A percentile compares a stretch with the other conserved stretches of the same genome.
Conservation (phyloP, 2,888 invertebrate genomes). For the Drosophila neonasuta region DNA sequence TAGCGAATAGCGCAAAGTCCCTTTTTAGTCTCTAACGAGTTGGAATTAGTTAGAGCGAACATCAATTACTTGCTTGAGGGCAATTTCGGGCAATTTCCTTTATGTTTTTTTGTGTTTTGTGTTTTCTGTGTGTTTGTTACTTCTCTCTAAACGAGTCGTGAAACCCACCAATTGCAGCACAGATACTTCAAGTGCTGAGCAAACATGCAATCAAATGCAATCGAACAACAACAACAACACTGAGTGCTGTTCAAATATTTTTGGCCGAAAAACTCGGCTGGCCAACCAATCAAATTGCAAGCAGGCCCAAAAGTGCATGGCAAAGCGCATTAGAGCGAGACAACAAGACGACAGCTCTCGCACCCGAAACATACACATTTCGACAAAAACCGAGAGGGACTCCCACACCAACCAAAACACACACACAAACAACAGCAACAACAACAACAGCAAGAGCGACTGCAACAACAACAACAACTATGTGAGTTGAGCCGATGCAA, state of each 20-base stretch:
- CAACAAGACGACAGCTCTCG: constrained; percentile 58
- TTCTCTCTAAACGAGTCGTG: constrained; percentile 37
- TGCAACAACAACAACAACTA: neutral
- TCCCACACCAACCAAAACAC: constrained; percentile 60
- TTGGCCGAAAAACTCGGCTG: constrained; percentile 68
- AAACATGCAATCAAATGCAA: constrained; percentile 78
- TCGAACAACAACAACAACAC: constrained; percentile 55
- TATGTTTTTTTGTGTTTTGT: constrained; percentile 4
- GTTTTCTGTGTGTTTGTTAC: neutral
- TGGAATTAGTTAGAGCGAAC: constrained; percentile 14
- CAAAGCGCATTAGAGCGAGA: constrained; percentile 77
- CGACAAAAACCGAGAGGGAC: constrained; percentile 48
- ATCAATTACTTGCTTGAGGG: constrained; percentile 19
- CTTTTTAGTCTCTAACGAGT: constrained; percentile 16
- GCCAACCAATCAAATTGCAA: constrained; percentile 76
- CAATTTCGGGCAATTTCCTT: constrained; percentile 66
- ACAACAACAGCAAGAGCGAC: neutral
- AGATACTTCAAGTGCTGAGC: constrained; percentile 49
- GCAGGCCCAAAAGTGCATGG: constrained; percentile 72
- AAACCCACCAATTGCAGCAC: constrained; percentile 67
- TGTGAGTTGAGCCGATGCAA: constrained; percentile 48
- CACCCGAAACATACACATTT: constrained; percentile 62
- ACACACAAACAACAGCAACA: constrained; percentile 29
- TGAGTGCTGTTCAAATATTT: constrained; percentile 52
- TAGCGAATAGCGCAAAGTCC: constrained; percentile 10